Evolutionary conservation across 2,888 invertebrate species (phyloP).

Genomic region (Notodonta dromedarius): DNA sequence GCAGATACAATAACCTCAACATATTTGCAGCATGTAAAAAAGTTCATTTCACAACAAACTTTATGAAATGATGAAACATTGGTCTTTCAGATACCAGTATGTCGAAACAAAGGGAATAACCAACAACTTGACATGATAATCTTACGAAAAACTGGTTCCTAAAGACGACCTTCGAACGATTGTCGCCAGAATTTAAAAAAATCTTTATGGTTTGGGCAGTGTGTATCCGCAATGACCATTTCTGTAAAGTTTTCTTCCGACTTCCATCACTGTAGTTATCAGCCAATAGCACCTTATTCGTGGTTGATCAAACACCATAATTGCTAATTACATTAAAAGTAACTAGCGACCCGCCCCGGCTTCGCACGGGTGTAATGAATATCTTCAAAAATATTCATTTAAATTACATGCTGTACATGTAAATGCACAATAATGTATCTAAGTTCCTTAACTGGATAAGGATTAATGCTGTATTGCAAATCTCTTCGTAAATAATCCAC

Average conservation of each 20-base stretch:
- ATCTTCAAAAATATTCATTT: too few species aligned
- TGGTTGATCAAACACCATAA: neutral
- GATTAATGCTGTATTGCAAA: too few species aligned
- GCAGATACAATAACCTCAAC: neutral
- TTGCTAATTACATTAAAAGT: too few species aligned
- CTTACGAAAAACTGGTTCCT: slow-evolving; percentile 23
- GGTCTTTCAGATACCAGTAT: slow-evolving; percentile 6
- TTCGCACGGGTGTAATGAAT: too few species aligned
- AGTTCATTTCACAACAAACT: neutral
- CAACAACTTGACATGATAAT: slow-evolving; percentile 25
- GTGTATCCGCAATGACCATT: neutral
- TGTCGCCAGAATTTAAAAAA: neutral
- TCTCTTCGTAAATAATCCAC: too few species aligned
- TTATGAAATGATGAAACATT: slow-evolving; percentile 9
- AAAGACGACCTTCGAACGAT: slow-evolving; percentile 20
- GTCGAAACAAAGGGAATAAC: slow-evolving; percentile 31
- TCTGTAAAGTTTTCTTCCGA: neutral
- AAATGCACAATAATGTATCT: too few species aligned
- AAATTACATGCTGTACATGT: too few species aligned
- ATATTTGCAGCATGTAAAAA: neutral
- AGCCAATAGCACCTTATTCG: neutral
- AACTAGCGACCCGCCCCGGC: too few species aligned
- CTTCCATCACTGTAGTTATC: neutral
- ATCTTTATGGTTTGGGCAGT: neutral
- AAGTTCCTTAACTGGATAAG: too few species aligned